Conservation (phyloP, 1,140 invertebrate species). For the Caerostris extrusa region DNA sequence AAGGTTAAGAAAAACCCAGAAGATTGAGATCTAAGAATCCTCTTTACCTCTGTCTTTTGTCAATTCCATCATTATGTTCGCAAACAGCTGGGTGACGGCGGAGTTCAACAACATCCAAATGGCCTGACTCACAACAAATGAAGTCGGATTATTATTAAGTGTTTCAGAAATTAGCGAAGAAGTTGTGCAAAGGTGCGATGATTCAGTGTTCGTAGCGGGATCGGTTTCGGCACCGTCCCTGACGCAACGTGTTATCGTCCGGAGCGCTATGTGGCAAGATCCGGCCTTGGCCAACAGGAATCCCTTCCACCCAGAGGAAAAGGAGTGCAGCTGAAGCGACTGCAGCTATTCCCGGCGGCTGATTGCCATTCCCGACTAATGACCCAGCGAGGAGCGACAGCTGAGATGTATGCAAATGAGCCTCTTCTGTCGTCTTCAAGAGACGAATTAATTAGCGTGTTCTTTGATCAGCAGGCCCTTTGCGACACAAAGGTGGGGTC, state of each 20-base stretch:
- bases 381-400: conserved; percentile 13
- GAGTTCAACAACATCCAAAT: no score
- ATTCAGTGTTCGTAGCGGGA: no score
- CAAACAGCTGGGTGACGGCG: no score
- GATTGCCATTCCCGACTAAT: background rate
- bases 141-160: no score
- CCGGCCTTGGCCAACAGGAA: background rate
- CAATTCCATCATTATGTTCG: no score
- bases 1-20: no score
- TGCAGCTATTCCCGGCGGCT: background rate
- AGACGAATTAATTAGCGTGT: conserved; percentile 24
- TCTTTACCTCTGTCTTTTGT: no score
- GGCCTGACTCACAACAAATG: no score
- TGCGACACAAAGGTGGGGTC: background rate
- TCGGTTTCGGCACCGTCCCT: background rate
- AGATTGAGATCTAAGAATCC: no score
- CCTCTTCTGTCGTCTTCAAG: background rate
- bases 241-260: background rate
- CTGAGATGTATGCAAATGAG: conserved; percentile 26
- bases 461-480: conserved; percentile 28
- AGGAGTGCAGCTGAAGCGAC: background rate
- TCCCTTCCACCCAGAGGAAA: conserved; percentile 16
- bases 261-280: background rate
- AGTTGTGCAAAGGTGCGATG: no score
- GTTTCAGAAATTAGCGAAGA: no score